Percentiles rank a stretch among this genome's conserved stretches.
Conservation (phyloP, 2,113 vertebrate genomes). For the Nesospiza acunhae region DNA sequence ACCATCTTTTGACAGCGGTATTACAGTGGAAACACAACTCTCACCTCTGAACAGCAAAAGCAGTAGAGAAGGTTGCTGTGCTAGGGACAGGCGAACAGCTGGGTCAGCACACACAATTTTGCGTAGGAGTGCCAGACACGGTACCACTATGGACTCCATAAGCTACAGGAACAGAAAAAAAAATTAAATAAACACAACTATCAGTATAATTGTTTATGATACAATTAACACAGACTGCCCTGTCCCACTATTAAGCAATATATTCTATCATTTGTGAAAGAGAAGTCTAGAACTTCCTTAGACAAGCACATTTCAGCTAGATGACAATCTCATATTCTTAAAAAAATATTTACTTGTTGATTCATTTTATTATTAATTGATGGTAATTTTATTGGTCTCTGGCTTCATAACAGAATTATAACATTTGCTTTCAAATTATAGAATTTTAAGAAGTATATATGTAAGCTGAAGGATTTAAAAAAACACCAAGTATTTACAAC, state of each 20-base stretch:
- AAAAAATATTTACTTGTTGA: neutral
- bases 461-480: neutral
- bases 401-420: neutral
- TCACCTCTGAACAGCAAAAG: constrained; percentile 87
- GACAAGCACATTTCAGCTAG: neutral
- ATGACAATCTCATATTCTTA: neutral
- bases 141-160: constrained; percentile 81
- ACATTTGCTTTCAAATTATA: neutral
- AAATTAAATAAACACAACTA: neutral
- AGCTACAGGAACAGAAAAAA: constrained; percentile 67
- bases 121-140: constrained; percentile 83
- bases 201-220: neutral
- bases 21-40: neutral
- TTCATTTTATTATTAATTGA: neutral
- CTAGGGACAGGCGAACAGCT: constrained; percentile 78
- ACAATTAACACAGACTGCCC: neutral
- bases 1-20: neutral
- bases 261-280: neutral
- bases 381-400: neutral
- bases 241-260: neutral
- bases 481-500: neutral
- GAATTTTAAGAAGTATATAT: neutral
- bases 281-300: neutral
- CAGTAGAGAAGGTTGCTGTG: constrained; percentile 79
- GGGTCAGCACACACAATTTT: constrained; percentile 87